Evolutionary conservation across 2,797 vertebrate genomes (phyloP).

Genomic region (Sphenodon punctatus): DNA sequence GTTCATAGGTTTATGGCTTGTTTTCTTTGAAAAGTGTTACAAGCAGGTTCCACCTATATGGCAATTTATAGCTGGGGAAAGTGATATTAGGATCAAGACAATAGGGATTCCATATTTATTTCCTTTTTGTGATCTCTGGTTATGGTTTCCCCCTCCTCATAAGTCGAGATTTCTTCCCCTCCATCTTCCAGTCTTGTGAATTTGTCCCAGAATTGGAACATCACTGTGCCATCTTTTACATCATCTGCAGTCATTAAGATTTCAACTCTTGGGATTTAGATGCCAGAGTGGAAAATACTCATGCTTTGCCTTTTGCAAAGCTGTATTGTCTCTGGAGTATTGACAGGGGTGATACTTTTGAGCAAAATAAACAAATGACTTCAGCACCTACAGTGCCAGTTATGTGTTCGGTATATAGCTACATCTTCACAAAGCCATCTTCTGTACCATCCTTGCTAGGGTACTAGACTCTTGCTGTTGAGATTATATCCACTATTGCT

Average conservation of each 20-base stretch:
- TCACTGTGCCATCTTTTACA: not conserved
- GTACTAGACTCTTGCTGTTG: too few relatives aligned
- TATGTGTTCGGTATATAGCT: too few relatives aligned
- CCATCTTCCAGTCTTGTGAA: not conserved
- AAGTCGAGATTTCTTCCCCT: not conserved
- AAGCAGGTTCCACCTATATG: accelerated
- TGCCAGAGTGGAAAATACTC: too few relatives aligned
- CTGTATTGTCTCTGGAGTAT: too few relatives aligned
- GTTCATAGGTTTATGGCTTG: not conserved
- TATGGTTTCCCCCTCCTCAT: not conserved
- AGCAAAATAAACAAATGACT: too few relatives aligned
- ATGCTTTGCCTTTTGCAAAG: too few relatives aligned
- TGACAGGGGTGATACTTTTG: too few relatives aligned
- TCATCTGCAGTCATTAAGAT: not conserved
- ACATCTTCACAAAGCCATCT: too few relatives aligned
- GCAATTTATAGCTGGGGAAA: not conserved
- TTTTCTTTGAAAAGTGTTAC: not conserved
- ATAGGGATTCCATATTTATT: not conserved
- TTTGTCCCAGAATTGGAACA: not conserved
- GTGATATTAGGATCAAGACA: not conserved
- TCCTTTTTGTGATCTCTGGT: not conserved
- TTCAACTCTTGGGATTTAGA: too few relatives aligned
- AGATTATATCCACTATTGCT: too few relatives aligned
- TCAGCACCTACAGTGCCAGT: too few relatives aligned
- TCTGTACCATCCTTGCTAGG: too few relatives aligned